phyloP scores from a whole-genome alignment of 2,888 invertebrate species.

The Mylabris sibirica region DNA sequence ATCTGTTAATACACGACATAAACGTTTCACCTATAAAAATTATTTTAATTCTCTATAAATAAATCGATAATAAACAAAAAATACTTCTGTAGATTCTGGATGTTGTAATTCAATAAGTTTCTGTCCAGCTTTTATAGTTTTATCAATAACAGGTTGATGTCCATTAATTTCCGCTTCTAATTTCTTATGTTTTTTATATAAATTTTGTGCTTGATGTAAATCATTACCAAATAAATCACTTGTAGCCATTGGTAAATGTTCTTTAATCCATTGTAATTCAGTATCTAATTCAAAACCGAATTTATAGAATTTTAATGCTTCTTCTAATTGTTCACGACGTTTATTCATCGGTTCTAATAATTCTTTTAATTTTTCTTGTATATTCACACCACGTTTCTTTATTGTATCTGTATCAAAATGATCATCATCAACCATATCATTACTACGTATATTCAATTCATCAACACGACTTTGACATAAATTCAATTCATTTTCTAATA shows the following conservation, averaged over 20 bases:
- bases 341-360: conserved; percentile 76
- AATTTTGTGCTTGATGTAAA: conserved; percentile 89
- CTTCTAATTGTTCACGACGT: conserved; percentile 81
- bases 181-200: conserved; percentile 94
- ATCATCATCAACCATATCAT: conserved; percentile 90
- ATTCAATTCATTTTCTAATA: conserved; percentile 84
- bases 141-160: conserved; percentile 84
- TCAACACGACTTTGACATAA: conserved; percentile 84
- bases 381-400: conserved; percentile 76
- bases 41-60: background rate
- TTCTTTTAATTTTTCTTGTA: conserved; percentile 74
- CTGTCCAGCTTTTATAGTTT: conserved; percentile 82
- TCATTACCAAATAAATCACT: conserved; percentile 81
- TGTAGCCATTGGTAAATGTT: conserved; percentile 82
- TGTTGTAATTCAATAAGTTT: conserved; percentile 78
- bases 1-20: conserved; percentile 75
- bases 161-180: conserved; percentile 88
- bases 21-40: conserved; percentile 70
- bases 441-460: conserved; percentile 79
- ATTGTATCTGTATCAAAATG: conserved; percentile 95
- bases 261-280: conserved; percentile 95
- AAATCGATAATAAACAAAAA: conserved; percentile 1
- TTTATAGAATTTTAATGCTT: conserved; percentile 86
- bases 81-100: conserved; percentile 79
- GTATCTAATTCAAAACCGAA: conserved; percentile 92